Conservation (phyloP, 2,888 invertebrate species). For the Ethmia dodecea region DNA sequence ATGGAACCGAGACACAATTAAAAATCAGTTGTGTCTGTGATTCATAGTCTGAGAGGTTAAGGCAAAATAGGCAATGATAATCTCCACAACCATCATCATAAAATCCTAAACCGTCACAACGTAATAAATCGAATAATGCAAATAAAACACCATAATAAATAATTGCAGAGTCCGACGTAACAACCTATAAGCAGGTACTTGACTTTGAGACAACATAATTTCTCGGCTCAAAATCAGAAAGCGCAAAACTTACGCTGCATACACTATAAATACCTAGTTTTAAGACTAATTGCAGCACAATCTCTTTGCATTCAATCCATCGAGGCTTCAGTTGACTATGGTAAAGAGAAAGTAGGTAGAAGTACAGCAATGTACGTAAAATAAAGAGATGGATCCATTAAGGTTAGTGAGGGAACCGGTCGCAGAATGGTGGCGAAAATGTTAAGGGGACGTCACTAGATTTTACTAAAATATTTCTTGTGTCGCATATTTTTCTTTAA, state of each 20-base stretch:
- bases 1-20: too few species aligned
- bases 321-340: constrained; percentile 15
- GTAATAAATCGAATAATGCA: constrained; percentile 25
- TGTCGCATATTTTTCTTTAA: too few species aligned
- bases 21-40: too few species aligned
- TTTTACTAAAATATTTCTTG: too few species aligned
- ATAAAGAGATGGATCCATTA: constrained; percentile 30
- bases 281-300: too few species aligned
- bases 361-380: constrained; percentile 24
- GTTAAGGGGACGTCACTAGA: too few species aligned
- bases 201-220: constrained; percentile 59
- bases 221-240: constrained; percentile 73
- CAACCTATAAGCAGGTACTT: constrained; percentile 56
- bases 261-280: too few species aligned
- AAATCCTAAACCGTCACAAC: too few species aligned
- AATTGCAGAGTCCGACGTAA: constrained; percentile 59
- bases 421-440: constrained; percentile 52
- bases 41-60: too few species aligned
- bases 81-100: too few species aligned
- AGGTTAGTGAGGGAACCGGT: constrained; percentile 56
- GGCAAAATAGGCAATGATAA: too few species aligned
- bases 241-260: constrained; percentile 40
- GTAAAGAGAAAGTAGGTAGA: constrained; percentile 23
- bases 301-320: too few species aligned
- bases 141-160: constrained; percentile 52